These are phyloP conservation scores for Icerya purchasi DNA, from an alignment of 2,888 invertebrate genomes.

Conservation along the genomic window DNA sequence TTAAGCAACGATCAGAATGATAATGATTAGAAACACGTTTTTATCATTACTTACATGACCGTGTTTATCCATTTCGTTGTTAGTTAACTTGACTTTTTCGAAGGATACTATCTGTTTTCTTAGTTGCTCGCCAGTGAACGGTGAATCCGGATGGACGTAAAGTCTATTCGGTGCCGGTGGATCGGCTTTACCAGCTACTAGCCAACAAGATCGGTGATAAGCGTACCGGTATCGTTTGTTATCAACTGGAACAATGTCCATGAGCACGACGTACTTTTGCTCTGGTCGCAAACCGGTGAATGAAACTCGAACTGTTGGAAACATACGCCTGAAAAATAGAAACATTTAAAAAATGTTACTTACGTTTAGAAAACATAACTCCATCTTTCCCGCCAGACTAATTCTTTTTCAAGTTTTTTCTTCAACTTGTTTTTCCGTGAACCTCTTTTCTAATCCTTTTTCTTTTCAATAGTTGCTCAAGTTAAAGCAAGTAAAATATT, in stretches of 20 bases:
- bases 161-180: slow-evolving; percentile 47
- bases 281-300: slow-evolving; percentile 45
- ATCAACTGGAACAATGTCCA: slow-evolving; percentile 63
- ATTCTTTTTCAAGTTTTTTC: too few relatives aligned
- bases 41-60: slow-evolving; percentile 44
- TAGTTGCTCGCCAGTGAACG: slow-evolving; percentile 56
- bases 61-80: slow-evolving; percentile 59
- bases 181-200: slow-evolving; percentile 63
- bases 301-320: slow-evolving; percentile 53
- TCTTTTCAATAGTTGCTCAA: too few relatives aligned
- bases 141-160: slow-evolving; percentile 58
- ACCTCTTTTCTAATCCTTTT: too few relatives aligned
- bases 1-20: too few relatives aligned
- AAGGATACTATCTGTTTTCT: slow-evolving; percentile 57
- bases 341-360: too few relatives aligned
- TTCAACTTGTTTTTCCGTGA: too few relatives aligned
- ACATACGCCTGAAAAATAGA: slow-evolving; percentile 61
- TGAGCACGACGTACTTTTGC: slow-evolving; percentile 45
- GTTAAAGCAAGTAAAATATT: too few relatives aligned
- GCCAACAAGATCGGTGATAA: slow-evolving; percentile 61
- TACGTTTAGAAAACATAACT: too few relatives aligned
- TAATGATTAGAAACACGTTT: too few relatives aligned
- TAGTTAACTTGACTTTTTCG: slow-evolving; percentile 65
- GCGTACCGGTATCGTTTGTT: slow-evolving; percentile 59
- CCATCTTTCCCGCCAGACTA: too few relatives aligned